Conservation (phyloP, 2,797 vertebrate species). For the Sciurus vulgaris region DNA sequence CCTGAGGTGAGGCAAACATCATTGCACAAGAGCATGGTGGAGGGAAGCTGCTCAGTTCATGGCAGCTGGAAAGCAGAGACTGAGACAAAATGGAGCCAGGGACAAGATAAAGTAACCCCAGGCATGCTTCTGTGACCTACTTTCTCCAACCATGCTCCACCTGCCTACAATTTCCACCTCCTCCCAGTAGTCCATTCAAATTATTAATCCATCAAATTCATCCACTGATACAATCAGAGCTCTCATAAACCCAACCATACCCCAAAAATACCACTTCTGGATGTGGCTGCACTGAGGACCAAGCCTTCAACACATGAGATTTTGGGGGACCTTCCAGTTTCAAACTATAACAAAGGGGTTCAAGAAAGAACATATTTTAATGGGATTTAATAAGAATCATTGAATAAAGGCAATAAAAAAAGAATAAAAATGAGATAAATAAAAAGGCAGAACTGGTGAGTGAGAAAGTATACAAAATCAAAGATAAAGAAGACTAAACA, state of each 20-base stretch:
- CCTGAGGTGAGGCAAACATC: neutral
- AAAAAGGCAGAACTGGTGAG: neutral
- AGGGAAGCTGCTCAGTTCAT: too few relatives aligned
- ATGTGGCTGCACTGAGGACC: too few relatives aligned
- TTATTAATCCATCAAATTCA: too few relatives aligned
- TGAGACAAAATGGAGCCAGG: too few relatives aligned
- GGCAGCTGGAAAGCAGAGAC: neutral
- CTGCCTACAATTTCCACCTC: neutral
- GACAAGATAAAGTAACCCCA: too few relatives aligned
- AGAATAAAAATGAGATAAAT: neutral
- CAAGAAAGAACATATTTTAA: constrained; percentile 1
- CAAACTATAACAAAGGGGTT: neutral
- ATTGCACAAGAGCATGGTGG: neutral
- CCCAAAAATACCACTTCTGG: too few relatives aligned
- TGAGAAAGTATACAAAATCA: neutral
- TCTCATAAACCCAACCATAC: too few relatives aligned
- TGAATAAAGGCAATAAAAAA: neutral
- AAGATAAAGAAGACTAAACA: constrained; percentile 29
- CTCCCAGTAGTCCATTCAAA: too few relatives aligned
- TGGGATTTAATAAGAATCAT: neutral
- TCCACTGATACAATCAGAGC: too few relatives aligned
- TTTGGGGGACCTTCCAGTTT: too few relatives aligned
- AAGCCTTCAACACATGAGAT: too few relatives aligned
- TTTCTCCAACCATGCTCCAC: neutral
- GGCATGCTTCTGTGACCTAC: too few relatives aligned